A percentile compares a stretch with the other conserved stretches of the same genome.
Conservation (phyloP, 2,113 vertebrate species). For the Aramus guarauna region DNA sequence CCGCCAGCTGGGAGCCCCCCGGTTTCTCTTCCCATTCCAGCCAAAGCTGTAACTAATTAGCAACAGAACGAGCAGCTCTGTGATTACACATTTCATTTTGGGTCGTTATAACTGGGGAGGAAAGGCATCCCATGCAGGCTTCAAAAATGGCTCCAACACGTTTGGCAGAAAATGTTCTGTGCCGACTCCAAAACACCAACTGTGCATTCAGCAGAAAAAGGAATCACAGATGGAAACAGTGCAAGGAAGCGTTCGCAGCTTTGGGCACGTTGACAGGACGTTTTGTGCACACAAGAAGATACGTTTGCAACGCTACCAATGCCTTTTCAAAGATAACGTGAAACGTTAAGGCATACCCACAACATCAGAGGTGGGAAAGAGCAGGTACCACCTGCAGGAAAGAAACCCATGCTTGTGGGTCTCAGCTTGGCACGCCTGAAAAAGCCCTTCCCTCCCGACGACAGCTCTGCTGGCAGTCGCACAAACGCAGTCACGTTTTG, state of each 20-base stretch:
- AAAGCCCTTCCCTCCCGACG: not conserved
- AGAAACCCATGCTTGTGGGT: not conserved
- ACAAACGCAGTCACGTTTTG: not conserved
- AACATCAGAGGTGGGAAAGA: not conserved
- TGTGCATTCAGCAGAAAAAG: not conserved
- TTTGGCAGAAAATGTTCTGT: not conserved
- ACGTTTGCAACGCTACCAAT: not conserved
- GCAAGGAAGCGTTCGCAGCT: not conserved
- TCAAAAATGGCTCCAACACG: not conserved
- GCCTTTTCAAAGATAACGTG: not conserved
- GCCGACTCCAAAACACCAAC: not conserved
- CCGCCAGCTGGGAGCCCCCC: not conserved
- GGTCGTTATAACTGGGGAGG: not conserved
- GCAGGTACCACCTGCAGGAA: not conserved
- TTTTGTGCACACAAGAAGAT: not conserved
- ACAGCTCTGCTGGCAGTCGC: not conserved
- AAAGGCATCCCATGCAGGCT: not conserved
- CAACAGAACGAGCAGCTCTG: constrained; percentile 2
- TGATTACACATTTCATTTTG: not conserved
- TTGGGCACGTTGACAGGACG: not conserved
- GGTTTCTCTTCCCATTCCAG: not conserved
- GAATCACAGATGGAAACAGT: not conserved
- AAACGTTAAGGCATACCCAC: not conserved
- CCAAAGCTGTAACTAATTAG: constrained; percentile 30
- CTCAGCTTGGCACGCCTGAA: not conserved